These are phyloP conservation scores for Aphelinus atriplicis DNA, from an alignment of 1,140 invertebrate genomes.

Conservation along the genomic window DNA sequence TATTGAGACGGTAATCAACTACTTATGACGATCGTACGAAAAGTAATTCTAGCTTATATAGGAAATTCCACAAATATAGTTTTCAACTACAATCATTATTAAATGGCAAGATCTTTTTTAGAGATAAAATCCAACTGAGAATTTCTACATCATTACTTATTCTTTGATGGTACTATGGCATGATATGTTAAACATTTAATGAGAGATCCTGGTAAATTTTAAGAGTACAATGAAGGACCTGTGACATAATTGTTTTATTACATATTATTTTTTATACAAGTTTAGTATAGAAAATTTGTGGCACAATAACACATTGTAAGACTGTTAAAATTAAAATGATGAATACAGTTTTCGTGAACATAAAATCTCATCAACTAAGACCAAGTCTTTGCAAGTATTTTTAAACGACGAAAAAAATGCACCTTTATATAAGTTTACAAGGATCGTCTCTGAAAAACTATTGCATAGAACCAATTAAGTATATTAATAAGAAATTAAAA, in stretches of 20 bases:
- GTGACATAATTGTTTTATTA: constrained; percentile 47
- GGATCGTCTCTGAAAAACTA: too few relatives aligned
- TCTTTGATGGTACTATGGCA: constrained; percentile 36
- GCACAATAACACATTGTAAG: constrained; percentile 44
- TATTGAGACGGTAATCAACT: constrained; percentile 16
- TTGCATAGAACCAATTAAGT: too few relatives aligned
- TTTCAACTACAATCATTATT: constrained; percentile 34
- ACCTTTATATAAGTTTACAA: not conserved
- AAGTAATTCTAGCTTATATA: constrained; percentile 30
- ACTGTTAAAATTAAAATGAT: constrained; percentile 36
- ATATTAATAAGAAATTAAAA: too few relatives aligned
- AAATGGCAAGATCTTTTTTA: constrained; percentile 39
- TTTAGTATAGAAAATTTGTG: constrained; percentile 47
- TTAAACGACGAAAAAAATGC: constrained; percentile 17
- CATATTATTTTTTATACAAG: constrained; percentile 47
- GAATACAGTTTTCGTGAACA: not conserved
- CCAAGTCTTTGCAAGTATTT: not conserved
- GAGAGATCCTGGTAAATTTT: constrained; percentile 34
- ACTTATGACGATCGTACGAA: constrained; percentile 29
- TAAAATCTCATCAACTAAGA: too few relatives aligned
- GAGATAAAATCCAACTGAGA: constrained; percentile 31
- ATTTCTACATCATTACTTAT: constrained; percentile 27
- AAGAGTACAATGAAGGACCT: constrained; percentile 36
- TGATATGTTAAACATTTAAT: constrained; percentile 33
- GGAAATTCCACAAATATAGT: constrained; percentile 30